Evolutionary conservation across 2,113 vertebrate genomes (phyloP).

Genomic region (Pluvialis apricaria): DNA sequence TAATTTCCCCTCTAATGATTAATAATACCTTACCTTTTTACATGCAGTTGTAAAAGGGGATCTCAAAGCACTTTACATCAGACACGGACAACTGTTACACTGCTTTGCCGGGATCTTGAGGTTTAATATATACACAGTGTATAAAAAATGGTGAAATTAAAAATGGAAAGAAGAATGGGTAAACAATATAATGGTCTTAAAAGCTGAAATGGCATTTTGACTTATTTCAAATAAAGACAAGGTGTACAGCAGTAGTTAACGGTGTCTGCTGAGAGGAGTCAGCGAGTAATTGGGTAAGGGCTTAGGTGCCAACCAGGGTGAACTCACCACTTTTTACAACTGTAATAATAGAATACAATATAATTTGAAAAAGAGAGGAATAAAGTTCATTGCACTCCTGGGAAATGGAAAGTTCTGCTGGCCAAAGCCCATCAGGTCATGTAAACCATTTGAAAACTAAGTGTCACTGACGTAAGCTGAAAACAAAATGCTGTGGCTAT

Average conservation of each 20-base stretch:
- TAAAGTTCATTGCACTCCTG: neutral
- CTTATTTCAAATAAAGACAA: neutral
- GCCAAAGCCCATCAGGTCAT: neutral
- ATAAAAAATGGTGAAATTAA: neutral
- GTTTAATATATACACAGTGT: neutral
- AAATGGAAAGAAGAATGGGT: neutral
- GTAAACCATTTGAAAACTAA: neutral
- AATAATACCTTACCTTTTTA: neutral
- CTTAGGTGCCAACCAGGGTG: rapidly evolving
- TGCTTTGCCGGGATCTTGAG: neutral
- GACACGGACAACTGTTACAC: neutral
- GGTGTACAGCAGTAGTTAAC: neutral
- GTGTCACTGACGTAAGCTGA: neutral
- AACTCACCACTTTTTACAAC: neutral
- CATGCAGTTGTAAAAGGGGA: neutral
- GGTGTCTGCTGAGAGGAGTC: neutral
- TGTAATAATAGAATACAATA: neutral
- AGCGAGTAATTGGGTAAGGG: rapidly evolving
- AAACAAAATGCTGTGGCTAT: neutral
- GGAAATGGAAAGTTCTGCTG: neutral
- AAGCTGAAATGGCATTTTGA: neutral
- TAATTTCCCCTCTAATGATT: neutral
- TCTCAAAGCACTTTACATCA: neutral
- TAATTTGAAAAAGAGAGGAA: neutral
- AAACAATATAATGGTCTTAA: neutral